Evolutionary conservation across 2,797 vertebrate genomes (phyloP).

Genomic region (Rhabdophis nuchalis): DNA sequence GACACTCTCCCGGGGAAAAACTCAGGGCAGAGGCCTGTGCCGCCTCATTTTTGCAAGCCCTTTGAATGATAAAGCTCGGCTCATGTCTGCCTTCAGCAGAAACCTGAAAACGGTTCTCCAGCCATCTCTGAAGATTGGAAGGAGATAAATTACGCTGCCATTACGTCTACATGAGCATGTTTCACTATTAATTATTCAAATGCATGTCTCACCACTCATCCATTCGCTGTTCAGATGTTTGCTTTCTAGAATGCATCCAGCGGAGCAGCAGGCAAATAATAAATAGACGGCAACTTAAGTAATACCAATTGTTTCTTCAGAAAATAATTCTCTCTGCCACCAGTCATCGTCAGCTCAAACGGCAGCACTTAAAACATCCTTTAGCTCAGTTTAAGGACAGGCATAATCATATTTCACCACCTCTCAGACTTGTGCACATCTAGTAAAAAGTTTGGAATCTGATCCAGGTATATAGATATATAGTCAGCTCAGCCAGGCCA

Average conservation of each 20-base stretch:
- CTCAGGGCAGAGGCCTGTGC: not conserved
- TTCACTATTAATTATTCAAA: not conserved
- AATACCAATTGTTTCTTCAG: not conserved
- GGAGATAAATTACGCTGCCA: not conserved
- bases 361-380: not conserved
- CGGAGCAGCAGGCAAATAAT: not conserved
- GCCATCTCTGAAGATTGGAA: not conserved
- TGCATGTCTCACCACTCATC: not conserved
- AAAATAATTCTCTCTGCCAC: not conserved
- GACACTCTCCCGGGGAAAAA: not conserved
- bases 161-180: not conserved
- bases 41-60: not conserved
- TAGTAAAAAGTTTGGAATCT: not conserved
- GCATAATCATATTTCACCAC: not conserved
- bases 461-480: not conserved
- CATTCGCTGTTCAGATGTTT: not conserved
- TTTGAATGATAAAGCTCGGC: not conserved
- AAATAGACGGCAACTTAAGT: not conserved
- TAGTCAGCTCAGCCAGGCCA: not conserved
- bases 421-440: not conserved
- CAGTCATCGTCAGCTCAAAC: no score
- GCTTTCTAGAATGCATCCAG: not conserved
- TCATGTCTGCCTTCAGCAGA: not conserved
- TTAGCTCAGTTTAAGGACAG: not conserved
- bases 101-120: not conserved